A percentile compares a stretch with the other conserved stretches of the same genome.
phyloP scores from a whole-genome alignment of 2,113 vertebrate genomes.

The Amazona guildingii region DNA sequence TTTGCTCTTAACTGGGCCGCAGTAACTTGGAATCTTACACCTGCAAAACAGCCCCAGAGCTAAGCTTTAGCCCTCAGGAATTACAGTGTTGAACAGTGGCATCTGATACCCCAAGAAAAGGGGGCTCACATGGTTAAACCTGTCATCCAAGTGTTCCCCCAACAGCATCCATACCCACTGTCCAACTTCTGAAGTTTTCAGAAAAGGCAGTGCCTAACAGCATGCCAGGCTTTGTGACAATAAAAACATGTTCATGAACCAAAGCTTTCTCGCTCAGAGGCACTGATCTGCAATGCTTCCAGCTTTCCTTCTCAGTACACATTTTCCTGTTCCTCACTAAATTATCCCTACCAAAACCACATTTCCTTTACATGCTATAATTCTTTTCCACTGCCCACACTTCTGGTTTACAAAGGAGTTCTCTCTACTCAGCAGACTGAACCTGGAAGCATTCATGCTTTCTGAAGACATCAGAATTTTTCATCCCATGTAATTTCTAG shows the following conservation, averaged over 20 bases:
- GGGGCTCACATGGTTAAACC: background rate
- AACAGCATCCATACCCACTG: background rate
- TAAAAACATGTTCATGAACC: rapidly evolving
- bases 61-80: background rate
- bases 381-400: background rate
- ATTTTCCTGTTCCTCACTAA: background rate
- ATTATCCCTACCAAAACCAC: background rate
- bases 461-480: background rate
- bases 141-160: background rate
- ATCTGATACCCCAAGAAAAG: background rate
- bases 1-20: background rate
- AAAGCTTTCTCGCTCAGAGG: background rate
- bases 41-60: background rate
- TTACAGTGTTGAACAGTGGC: background rate
- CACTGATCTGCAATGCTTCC: background rate
- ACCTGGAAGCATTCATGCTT: background rate
- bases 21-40: background rate
- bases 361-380: background rate
- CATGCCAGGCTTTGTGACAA: background rate
- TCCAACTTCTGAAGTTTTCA: background rate
- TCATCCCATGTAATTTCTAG: rapidly evolving
- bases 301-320: background rate
- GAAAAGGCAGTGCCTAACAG: background rate
- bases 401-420: background rate
- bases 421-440: background rate